phyloP scores from a whole-genome alignment of 2,888 invertebrate species.

The Drosophila demipolita region DNA sequence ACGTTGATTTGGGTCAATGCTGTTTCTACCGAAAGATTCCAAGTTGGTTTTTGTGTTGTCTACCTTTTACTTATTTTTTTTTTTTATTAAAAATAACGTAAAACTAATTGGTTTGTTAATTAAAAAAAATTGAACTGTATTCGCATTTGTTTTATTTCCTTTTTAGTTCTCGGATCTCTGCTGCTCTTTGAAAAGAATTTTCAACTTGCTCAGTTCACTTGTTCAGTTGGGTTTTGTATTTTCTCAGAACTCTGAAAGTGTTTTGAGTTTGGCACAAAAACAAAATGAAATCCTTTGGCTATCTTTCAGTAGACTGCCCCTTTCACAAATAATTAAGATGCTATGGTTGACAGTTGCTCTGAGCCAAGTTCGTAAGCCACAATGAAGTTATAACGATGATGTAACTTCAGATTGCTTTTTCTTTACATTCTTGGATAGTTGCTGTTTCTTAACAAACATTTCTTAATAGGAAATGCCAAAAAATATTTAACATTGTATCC shows the following conservation, averaged over 20 bases:
- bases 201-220: not conserved
- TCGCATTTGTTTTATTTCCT: constrained; percentile 38
- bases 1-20: constrained; percentile 77
- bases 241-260: constrained; percentile 24
- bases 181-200: not conserved
- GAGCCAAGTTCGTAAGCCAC: not conserved
- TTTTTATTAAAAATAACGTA: constrained; percentile 59
- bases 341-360: constrained; percentile 4
- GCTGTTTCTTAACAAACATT: not conserved
- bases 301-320: not conserved
- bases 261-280: constrained; percentile 6
- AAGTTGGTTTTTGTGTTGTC: constrained; percentile 49
- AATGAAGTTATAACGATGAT: not conserved
- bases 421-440: not conserved
- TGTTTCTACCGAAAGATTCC: constrained; percentile 45
- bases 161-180: not conserved
- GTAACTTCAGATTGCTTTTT: constrained; percentile 8
- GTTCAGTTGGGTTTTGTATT: not conserved
- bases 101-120: constrained; percentile 80
- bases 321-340: constrained; percentile 8
- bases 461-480: not conserved
- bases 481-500: not conserved
- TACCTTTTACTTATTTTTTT: constrained; percentile 21
- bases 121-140: constrained; percentile 67
- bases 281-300: constrained; percentile 1